Evolutionary conservation across 2,113 vertebrate species (phyloP).

Genomic region (Patagioenas fasciata): DNA sequence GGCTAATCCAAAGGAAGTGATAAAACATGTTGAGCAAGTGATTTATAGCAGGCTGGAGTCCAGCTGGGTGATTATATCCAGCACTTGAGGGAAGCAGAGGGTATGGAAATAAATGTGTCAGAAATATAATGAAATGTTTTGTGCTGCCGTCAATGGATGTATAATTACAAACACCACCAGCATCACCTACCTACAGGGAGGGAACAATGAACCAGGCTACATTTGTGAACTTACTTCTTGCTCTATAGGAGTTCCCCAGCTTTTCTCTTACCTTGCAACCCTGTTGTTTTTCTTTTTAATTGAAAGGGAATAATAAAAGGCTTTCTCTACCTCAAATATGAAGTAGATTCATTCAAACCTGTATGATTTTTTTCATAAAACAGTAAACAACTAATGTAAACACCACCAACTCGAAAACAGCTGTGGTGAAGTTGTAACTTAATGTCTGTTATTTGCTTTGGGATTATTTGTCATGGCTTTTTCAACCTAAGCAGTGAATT

Average conservation of each 20-base stretch:
- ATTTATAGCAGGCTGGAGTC: background rate
- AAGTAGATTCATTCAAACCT: background rate
- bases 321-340: background rate
- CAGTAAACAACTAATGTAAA: background rate
- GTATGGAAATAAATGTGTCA: conserved; percentile 31
- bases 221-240: background rate
- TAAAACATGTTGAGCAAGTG: background rate
- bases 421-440: background rate
- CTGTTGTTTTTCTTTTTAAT: background rate
- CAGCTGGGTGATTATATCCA: conserved; percentile 1
- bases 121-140: conserved; percentile 36
- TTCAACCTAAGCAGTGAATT: background rate
- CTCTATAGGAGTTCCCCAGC: background rate
- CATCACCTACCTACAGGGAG: background rate
- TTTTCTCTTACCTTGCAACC: background rate
- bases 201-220: background rate
- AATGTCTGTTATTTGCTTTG: background rate
- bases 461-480: background rate
- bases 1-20: background rate
- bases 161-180: background rate
- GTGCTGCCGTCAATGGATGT: background rate
- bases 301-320: background rate
- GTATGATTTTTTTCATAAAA: background rate
- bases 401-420: background rate
- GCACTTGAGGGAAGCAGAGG: background rate